Evolutionary conservation across 2,113 vertebrate species (phyloP).

Genomic region (Hiodon alosoides): DNA sequence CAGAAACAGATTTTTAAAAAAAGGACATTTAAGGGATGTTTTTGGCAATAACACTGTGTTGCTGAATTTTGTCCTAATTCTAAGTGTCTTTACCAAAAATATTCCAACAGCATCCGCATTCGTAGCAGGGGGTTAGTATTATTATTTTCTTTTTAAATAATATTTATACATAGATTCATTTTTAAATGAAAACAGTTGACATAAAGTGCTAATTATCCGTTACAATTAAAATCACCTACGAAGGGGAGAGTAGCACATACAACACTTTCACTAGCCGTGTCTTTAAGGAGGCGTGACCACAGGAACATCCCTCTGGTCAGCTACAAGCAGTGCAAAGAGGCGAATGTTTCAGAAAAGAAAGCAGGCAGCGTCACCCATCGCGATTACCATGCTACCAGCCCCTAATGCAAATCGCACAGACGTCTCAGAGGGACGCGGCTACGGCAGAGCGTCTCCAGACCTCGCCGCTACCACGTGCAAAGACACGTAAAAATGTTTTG

Average conservation of each 20-base stretch:
- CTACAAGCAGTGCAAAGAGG: too few species aligned
- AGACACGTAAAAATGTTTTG: conserved; percentile 19
- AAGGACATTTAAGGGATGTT: conserved; percentile 8
- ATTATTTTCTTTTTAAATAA: conserved; percentile 32
- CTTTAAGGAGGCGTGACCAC: conserved; percentile 20
- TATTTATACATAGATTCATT: conserved; percentile 51
- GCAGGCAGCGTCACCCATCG: conserved; percentile 23
- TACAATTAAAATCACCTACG: conserved; percentile 50
- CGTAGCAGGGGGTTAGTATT: conserved; percentile 49
- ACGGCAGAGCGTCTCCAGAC: conserved; percentile 37
- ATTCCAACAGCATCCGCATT: conserved; percentile 51
- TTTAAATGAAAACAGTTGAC: conserved; percentile 55
- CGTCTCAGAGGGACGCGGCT: neutral
- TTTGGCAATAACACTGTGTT: conserved; percentile 25
- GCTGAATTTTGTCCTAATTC: conserved; percentile 54
- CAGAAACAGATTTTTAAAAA: neutral
- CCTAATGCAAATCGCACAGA: too few species aligned
- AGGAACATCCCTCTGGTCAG: too few species aligned
- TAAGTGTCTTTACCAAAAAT: conserved; percentile 62
- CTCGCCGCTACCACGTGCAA: conserved; percentile 42
- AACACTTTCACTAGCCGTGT: conserved; percentile 25
- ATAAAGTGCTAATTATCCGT: conserved; percentile 68
- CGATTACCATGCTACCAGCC: too few species aligned
- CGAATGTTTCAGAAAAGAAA: conserved; percentile 22
- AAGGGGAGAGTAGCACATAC: conserved; percentile 27